Conservation (phyloP, 2,113 vertebrate species). For the Zosterops hypoxanthus region DNA sequence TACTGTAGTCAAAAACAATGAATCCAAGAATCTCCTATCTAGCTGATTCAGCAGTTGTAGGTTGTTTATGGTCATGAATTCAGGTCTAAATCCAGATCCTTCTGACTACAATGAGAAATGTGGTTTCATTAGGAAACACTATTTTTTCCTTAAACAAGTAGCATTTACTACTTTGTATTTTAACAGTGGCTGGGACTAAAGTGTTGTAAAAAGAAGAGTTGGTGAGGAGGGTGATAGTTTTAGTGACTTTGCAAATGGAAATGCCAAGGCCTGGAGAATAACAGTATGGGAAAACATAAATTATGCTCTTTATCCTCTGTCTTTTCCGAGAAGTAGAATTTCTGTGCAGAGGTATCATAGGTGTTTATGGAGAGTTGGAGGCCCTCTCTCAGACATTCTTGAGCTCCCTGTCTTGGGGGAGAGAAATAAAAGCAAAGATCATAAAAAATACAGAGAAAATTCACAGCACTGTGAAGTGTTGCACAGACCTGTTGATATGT, state of each 20-base stretch:
- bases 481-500: not conserved
- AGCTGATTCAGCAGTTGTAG: not conserved
- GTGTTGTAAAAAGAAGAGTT: not conserved
- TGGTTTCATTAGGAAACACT: not conserved
- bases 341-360: not conserved
- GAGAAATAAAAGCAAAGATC: not conserved
- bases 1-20: not conserved
- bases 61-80: not conserved
- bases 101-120: not conserved
- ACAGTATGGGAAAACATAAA: not conserved
- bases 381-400: not conserved
- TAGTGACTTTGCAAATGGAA: not conserved
- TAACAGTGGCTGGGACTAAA: not conserved
- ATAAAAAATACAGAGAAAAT: not conserved
- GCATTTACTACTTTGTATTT: not conserved
- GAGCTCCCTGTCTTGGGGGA: not conserved
- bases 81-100: not conserved
- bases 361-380: not conserved
- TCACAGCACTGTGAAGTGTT: not conserved
- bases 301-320: not conserved
- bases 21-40: fast-evolving
- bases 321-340: not conserved
- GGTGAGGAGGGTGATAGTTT: not conserved
- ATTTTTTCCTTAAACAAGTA: not conserved
- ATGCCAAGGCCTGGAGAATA: not conserved